Evolutionary conservation across 2,113 vertebrate genomes (phyloP).

Genomic region (Zosterops borbonicus): DNA sequence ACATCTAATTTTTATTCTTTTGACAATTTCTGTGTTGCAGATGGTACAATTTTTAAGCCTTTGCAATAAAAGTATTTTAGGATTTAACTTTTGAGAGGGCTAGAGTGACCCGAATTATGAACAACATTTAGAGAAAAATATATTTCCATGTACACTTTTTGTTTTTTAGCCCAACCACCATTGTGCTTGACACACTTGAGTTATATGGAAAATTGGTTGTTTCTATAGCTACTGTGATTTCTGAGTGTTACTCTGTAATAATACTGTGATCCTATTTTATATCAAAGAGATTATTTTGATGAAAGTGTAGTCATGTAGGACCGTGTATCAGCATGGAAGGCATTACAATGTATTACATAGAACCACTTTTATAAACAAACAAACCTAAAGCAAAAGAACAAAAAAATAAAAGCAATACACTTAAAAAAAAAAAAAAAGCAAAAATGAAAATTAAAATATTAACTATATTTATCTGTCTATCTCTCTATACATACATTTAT

Average conservation of each 20-base stretch:
- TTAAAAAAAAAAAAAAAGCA: neutral
- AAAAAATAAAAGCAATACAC: neutral
- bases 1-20: neutral
- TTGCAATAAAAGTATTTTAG: neutral
- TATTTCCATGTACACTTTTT: neutral
- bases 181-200: neutral
- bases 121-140: neutral
- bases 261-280: neutral
- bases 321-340: neutral
- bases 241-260: neutral
- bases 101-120: neutral
- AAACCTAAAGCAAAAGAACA: neutral
- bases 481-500: neutral
- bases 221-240: neutral
- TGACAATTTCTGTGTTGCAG: neutral
- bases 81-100: neutral
- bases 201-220: neutral
- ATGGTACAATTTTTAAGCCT: neutral
- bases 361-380: neutral
- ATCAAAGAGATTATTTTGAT: neutral
- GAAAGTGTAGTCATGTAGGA: neutral
- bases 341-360: rapidly evolving
- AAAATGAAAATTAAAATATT: neutral
- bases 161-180: neutral
- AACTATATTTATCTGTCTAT: neutral